Conservation (phyloP, 2,113 vertebrate species). For the Halichoeres trimaculatus region DNA sequence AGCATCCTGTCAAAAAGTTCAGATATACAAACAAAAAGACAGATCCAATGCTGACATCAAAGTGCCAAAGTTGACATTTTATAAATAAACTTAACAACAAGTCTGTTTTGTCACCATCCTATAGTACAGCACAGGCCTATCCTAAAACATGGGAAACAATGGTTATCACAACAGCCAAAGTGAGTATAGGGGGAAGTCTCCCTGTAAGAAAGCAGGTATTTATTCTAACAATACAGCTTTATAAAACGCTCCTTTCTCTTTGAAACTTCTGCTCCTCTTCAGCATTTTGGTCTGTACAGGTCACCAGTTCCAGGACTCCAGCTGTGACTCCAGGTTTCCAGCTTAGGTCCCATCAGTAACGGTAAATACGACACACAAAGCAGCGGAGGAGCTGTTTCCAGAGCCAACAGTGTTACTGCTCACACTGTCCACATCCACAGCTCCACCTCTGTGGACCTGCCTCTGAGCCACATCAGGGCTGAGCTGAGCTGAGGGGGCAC, state of each 20-base stretch:
- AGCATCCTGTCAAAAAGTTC: constrained; percentile 72
- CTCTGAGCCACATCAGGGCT: constrained; percentile 12
- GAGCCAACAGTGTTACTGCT: constrained; percentile 34
- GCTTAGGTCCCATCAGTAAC: constrained; percentile 43
- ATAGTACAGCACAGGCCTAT: constrained; percentile 83
- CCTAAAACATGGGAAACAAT: constrained; percentile 82
- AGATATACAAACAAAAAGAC: constrained; percentile 75
- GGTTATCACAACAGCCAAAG: constrained; percentile 84
- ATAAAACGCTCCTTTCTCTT: constrained; percentile 77
- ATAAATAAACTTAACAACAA: constrained; percentile 73
- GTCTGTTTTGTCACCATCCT: constrained; percentile 76
- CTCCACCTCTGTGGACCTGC: constrained; percentile 34
- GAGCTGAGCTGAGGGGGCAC: constrained; percentile 21
- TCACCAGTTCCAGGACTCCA: constrained; percentile 58
- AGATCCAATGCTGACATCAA: constrained; percentile 75
- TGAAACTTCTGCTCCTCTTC: constrained; percentile 63
- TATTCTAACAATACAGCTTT: constrained; percentile 67
- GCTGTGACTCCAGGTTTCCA: constrained; percentile 69
- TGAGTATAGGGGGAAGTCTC: constrained; percentile 74
- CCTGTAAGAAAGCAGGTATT: constrained; percentile 76
- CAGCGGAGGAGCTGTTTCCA: constrained; percentile 33
- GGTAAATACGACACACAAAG: constrained; percentile 24
- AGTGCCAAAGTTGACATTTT: constrained; percentile 70
- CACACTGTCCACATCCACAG: constrained; percentile 7
- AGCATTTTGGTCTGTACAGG: constrained; percentile 59